These are phyloP conservation scores for Mercenaria mercenaria DNA, from an alignment of 1,140 invertebrate genomes.

Conservation along the genomic window DNA sequence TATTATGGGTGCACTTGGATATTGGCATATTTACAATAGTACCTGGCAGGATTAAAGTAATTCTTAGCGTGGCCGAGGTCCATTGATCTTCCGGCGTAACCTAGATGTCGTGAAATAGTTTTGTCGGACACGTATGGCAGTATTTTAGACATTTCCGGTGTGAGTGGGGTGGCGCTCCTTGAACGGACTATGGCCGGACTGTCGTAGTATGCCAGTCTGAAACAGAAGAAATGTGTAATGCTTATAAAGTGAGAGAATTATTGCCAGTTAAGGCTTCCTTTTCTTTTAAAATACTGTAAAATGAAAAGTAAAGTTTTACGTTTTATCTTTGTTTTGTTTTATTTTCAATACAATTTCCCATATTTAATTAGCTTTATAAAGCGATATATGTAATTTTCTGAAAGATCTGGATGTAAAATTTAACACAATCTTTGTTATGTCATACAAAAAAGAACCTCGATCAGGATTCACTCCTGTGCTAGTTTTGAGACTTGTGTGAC, in stretches of 20 bases:
- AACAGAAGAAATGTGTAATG: constrained; percentile 50
- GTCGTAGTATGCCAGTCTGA: constrained; percentile 80
- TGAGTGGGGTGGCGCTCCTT: constrained; percentile 81
- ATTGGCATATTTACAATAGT: too few species aligned
- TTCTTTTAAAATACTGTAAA: neutral
- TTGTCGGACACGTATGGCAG: constrained; percentile 82
- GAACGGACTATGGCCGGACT: constrained; percentile 78
- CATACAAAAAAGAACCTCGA: too few species aligned
- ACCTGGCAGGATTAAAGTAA: constrained; percentile 85
- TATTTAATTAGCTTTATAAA: too few species aligned
- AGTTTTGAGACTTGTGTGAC: neutral
- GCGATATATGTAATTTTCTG: too few species aligned
- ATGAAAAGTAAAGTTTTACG: neutral
- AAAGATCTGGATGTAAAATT: too few species aligned
- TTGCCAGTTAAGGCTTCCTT: too few species aligned
- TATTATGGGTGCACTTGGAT: too few species aligned
- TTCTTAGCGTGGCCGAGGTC: constrained; percentile 81
- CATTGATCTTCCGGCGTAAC: constrained; percentile 76
- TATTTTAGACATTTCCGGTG: constrained; percentile 82
- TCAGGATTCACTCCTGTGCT: too few species aligned
- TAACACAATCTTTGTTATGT: too few species aligned
- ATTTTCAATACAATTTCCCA: neutral
- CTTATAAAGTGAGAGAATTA: too few species aligned
- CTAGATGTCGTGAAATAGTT: constrained; percentile 80
- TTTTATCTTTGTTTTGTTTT: neutral